Conservation (phyloP, 2,888 invertebrate genomes). For the Melinaea marsaeus region DNA sequence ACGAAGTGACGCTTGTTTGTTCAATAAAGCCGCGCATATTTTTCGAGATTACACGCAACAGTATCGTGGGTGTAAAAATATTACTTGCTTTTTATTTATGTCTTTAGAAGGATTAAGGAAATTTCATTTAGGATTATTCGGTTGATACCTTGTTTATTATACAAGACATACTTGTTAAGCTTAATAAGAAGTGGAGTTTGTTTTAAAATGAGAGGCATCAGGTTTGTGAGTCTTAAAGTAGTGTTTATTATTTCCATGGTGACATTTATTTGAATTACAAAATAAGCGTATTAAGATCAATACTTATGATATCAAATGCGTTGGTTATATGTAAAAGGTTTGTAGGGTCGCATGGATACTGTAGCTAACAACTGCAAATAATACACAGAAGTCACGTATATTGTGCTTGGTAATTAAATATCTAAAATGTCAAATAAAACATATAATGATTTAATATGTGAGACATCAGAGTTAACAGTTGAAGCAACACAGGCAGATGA, state of each 20-base stretch:
- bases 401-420: not conserved
- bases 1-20: conserved; percentile 44
- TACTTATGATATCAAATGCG: not conserved
- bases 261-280: not conserved
- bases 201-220: conserved; percentile 1
- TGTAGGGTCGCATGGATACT: not conserved
- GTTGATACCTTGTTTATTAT: conserved; percentile 20
- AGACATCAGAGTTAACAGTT: conserved; percentile 70
- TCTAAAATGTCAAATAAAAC: conserved; percentile 84
- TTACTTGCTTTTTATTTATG: conserved; percentile 22
- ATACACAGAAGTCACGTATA: too few relatives aligned
- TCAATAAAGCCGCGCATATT: conserved; percentile 46
- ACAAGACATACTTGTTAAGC: conserved; percentile 11
- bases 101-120: conserved; percentile 21
- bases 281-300: not conserved
- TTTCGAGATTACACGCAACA: conserved; percentile 28
- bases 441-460: conserved; percentile 83
- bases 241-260: conserved; percentile 4
- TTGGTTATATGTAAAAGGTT: not conserved
- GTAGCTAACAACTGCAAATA: not conserved
- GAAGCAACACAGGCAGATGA: conserved; percentile 81
- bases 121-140: conserved; percentile 23
- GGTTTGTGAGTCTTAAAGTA: not conserved
- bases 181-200: conserved; percentile 7
- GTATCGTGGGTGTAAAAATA: conserved; percentile 21